Evolutionary conservation across 2,888 invertebrate species (phyloP), one percentile per base, ranked within the genome.

Genomic region (Herminia tarsipennalis): DNA sequence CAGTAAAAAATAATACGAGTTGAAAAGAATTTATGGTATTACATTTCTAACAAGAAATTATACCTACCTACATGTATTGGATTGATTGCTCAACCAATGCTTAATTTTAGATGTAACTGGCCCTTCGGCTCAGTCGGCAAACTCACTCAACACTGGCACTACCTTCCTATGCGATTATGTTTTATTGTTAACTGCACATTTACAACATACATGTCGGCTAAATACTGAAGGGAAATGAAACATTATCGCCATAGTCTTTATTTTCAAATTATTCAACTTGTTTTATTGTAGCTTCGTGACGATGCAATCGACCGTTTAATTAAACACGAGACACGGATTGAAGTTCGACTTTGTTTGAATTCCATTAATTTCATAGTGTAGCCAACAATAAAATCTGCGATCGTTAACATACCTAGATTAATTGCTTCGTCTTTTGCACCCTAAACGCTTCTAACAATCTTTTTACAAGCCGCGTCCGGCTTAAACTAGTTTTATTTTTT

Each of bases 121-220:
- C 4, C 13, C 17, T 22, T 40, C 20, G 13, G 33, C 5, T 10
- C 18, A 5, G 40, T 25, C 20, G 25, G 32, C 32, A 13, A 12
- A 13, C 29, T 27, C 17, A 21, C 16, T 22, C n/a, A 10, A 34
- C 24, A 28, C 27, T 18, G 5, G 33, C 33, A 28, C 27, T 10
- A 10, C 13, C 32, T 33, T 29, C 27, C 27, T 21, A 20, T 21
- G 9, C 16, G 14, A 32, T 32, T 17, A 29, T 12, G 50, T 75
- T 76, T 77, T 71, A 72, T 72, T 70, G 62, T 66, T 76, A 79
- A 77, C 78, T 75, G 75, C 59, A 74, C 72, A 64, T 79, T 79
- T 70, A 80, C 60, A 56, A 63, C 64, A 39, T 33, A 53, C 56
- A 63, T 64, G 49, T 60, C 56, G 56, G 59, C 56, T 63, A 67